Percentiles rank a stretch among this genome's conserved stretches.
These are phyloP conservation scores for Ornithoptera alexandrae DNA, from an alignment of 2,888 invertebrate genomes.

Conservation along the genomic window DNA sequence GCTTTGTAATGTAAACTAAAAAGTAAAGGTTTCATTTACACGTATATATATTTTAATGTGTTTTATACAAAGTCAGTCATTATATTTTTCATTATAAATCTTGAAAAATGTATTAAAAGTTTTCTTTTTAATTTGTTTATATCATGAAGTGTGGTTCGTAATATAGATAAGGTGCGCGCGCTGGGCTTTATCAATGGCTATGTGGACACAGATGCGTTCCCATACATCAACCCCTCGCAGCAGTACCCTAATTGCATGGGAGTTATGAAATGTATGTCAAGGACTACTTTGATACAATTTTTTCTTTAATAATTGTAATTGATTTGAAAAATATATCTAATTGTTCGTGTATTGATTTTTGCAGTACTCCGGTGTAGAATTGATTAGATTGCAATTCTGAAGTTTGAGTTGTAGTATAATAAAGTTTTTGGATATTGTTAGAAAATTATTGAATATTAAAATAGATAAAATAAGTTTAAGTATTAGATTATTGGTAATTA, in stretches of 20 bases:
- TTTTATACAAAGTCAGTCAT: too few species aligned
- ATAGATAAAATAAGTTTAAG: too few species aligned
- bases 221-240: constrained; percentile 43
- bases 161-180: constrained; percentile 35
- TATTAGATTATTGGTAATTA: too few species aligned
- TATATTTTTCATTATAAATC: background rate
- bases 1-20: too few species aligned
- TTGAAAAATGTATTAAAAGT: background rate
- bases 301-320: background rate
- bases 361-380: too few species aligned
- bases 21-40: too few species aligned
- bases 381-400: too few species aligned
- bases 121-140: constrained; percentile 13
- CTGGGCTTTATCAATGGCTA: constrained; percentile 45
- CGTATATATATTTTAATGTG: too few species aligned
- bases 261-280: constrained; percentile 39
- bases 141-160: constrained; percentile 7
- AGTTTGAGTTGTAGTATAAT: too few species aligned
- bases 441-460: too few species aligned
- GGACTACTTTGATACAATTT: constrained; percentile 34
- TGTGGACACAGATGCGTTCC: constrained; percentile 72
- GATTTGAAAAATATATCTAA: background rate
- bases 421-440: too few species aligned
- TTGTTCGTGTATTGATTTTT: background rate
- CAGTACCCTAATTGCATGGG: constrained; percentile 34